Base-by-base conservation (phyloP, 2,113 vertebrate genomes). In the Amphiprion percula region DNA sequence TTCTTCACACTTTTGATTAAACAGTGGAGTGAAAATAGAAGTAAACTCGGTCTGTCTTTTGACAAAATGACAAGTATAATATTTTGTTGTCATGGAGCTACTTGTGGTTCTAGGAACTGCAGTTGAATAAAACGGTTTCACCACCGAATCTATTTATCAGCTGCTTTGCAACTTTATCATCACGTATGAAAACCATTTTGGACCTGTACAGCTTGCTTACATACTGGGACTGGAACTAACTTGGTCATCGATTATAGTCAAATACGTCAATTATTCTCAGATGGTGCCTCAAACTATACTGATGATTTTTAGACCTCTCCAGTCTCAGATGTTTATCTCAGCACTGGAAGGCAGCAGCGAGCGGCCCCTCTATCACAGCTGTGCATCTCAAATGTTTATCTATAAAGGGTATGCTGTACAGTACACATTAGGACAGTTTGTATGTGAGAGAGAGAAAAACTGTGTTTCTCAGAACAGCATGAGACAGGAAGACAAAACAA, bases 391-490 rank as follows among this genome's bases (percentile, higher is more conserved):
- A 30, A 16, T n/a, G 33, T 46, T 46, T 47, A 15, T 61, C 54
- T 59, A 16, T 50, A 41, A 1, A 39, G 5, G 23, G 7, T 39
- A 7, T 49, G 28, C n/a, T 14, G 11, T 28, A n/a, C n/a, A 26
- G 5, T n/a, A 16, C 44, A 21, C 12, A 28, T 9, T 9, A 37
- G 33, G 33, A 8, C 33, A 37, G 46, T 44, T 10, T 50, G 44
- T 26, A 28, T 24, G 44, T 6, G 1, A 4, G 26, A 54, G 14
- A 53, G 16, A 59, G 28, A 47, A 33, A 50, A 39, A 62, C 10
- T 16, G 4, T 68, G 19, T 63, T 68, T 77, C 74, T 74, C 14
- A 19, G 52, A 60, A 76, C 47, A 39, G 28, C 39, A 9, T 47
- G 26, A 68, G 6, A 64, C 28, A 61, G 47, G 54, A 74, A 69